Conservation (phyloP, 2,888 invertebrate genomes). For the Tachystola acroxantha region DNA sequence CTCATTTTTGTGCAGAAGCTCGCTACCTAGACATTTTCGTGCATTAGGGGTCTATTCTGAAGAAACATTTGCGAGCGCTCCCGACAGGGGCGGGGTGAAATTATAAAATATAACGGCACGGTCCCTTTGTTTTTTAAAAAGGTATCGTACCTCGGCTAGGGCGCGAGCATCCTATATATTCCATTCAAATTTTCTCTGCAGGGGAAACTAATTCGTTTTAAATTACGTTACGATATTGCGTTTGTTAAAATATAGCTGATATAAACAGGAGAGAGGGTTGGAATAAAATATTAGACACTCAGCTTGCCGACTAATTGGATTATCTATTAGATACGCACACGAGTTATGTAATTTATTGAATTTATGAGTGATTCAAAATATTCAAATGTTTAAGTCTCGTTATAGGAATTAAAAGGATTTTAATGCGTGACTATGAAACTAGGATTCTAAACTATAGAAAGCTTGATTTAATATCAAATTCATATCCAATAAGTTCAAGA, state of each 20-base stretch:
- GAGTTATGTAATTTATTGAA: conserved; percentile 14
- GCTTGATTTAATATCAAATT: too few relatives aligned
- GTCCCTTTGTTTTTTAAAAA: conserved; percentile 65
- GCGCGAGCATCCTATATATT: conserved; percentile 54
- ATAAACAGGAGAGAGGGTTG: conserved; percentile 66
- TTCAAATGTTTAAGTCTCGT: too few relatives aligned
- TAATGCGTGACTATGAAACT: too few relatives aligned
- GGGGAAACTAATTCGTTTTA: conserved; percentile 77
- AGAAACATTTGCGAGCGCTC: conserved; percentile 48
- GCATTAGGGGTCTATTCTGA: conserved; percentile 61
- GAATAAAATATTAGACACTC: conserved; percentile 51
- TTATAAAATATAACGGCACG: conserved; percentile 36
- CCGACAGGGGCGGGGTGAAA: conserved; percentile 32
- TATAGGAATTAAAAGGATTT: too few relatives aligned
- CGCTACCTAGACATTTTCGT: conserved; percentile 53
- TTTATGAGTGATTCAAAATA: too few relatives aligned
- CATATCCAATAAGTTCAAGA: too few relatives aligned
- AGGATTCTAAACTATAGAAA: too few relatives aligned
- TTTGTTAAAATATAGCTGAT: conserved; percentile 67
- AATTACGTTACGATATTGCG: conserved; percentile 77
- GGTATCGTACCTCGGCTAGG: conserved; percentile 52
- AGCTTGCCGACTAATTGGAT: conserved; percentile 42
- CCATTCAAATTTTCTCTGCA: conserved; percentile 70
- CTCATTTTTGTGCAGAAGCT: conserved; percentile 48
- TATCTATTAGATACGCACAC: conserved; percentile 41